Evolutionary conservation across 2,797 vertebrate species (phyloP).

Genomic region (Phrynocephalus guinanensis): DNA sequence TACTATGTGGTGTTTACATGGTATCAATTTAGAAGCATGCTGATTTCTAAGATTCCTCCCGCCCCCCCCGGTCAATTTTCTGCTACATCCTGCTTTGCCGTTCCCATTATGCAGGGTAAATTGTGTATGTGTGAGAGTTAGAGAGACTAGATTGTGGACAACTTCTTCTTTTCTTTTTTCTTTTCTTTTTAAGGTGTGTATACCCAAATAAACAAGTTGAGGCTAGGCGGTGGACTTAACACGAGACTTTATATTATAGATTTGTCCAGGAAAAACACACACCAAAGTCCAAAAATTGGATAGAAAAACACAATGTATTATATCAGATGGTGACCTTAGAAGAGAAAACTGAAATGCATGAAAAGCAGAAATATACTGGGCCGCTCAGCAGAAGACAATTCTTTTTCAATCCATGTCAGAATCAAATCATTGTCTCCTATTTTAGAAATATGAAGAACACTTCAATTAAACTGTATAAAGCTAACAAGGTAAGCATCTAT

Average conservation of each 20-base stretch:
- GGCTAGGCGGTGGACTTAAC: neutral
- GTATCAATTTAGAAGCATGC: conserved; percentile 81
- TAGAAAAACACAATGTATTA: neutral
- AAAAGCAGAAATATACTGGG: too few species aligned
- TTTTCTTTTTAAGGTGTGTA: conserved; percentile 25
- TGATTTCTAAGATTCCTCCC: conserved; percentile 78
- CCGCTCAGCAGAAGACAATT: neutral
- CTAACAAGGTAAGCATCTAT: neutral
- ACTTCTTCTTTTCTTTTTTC: neutral
- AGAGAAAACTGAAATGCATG: too few species aligned
- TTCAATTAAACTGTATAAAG: neutral
- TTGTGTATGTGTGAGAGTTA: conserved; percentile 3
- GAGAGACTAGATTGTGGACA: conserved; percentile 60
- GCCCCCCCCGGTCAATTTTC: conserved; percentile 71
- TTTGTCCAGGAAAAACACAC: neutral
- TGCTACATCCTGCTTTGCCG: conserved; percentile 70
- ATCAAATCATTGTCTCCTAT: too few species aligned
- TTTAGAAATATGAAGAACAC: too few species aligned
- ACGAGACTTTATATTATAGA: neutral
- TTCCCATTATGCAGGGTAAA: conserved; percentile 57
- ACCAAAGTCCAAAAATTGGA: neutral
- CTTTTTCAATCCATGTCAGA: neutral
- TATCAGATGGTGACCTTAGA: neutral
- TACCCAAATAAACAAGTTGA: neutral
- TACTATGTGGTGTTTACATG: conserved; percentile 78